Conservation (phyloP, 2,797 vertebrate species). For the Taeniopygia guttata region DNA sequence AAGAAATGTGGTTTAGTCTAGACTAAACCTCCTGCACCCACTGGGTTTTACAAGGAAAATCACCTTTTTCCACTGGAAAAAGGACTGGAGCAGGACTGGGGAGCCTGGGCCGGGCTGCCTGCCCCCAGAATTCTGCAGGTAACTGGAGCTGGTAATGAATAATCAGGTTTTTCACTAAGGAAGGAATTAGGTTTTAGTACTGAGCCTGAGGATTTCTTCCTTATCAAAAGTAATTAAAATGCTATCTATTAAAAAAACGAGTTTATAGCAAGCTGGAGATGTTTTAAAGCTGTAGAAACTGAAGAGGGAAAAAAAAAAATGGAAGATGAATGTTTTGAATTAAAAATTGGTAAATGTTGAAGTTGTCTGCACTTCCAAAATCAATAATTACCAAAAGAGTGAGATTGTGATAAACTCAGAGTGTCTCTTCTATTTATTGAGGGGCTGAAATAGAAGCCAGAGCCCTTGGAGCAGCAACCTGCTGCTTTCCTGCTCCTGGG, state of each 20-base stretch:
- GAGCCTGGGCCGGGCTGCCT: fast-evolving
- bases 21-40: background rate
- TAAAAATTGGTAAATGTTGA: background rate
- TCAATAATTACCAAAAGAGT: background rate
- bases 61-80: background rate
- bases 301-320: background rate
- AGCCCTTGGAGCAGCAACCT: background rate
- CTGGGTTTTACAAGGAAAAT: background rate
- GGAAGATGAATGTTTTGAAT: background rate
- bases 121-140: background rate
- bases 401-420: background rate
- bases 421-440: background rate
- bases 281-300: background rate
- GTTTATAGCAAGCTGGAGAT: background rate
- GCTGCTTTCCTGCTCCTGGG: background rate
- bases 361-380: background rate
- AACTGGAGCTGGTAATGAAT: background rate
- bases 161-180: background rate
- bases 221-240: background rate
- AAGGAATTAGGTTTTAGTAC: background rate
- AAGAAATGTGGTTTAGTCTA: background rate
- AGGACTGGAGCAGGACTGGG: background rate
- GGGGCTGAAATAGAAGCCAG: background rate
- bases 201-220: background rate
- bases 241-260: fast-evolving